A percentile compares a stretch with the other conserved stretches of the same genome.
Conservation (phyloP, 2,797 vertebrate species). For the Ciconia nigra region DNA sequence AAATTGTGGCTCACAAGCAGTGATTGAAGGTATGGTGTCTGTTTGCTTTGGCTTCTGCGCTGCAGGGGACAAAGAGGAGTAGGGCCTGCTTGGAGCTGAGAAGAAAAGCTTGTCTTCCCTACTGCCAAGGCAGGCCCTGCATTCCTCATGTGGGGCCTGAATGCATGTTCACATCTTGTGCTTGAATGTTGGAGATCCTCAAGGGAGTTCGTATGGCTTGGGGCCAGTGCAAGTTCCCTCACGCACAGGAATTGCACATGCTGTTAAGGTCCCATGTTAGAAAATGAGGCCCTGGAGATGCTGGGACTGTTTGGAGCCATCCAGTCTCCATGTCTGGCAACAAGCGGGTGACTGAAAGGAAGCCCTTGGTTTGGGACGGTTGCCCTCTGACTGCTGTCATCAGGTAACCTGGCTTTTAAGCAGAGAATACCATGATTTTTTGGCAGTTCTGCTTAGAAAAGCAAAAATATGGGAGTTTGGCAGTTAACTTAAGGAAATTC, state of each 20-base stretch:
- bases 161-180: neutral
- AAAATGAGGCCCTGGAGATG: neutral
- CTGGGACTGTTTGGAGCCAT: neutral
- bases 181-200: neutral
- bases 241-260: neutral
- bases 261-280: neutral
- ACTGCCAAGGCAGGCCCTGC: neutral
- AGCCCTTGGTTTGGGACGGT: neutral
- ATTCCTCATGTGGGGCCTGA: neutral
- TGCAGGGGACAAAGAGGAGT: neutral
- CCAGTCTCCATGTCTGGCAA: neutral
- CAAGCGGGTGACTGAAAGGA: neutral
- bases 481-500: neutral
- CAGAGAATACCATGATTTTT: neutral
- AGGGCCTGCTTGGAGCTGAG: neutral
- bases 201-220: neutral
- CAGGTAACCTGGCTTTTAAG: neutral
- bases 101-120: neutral
- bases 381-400: neutral
- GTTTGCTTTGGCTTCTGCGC: neutral
- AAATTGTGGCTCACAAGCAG: neutral
- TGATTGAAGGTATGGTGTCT: neutral
- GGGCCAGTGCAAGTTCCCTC: neutral
- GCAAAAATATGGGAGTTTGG: neutral
- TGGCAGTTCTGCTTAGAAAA: neutral